Evolutionary conservation across 2,888 invertebrate species (phyloP).

Genomic region (Temnothorax ravouxi): DNA sequence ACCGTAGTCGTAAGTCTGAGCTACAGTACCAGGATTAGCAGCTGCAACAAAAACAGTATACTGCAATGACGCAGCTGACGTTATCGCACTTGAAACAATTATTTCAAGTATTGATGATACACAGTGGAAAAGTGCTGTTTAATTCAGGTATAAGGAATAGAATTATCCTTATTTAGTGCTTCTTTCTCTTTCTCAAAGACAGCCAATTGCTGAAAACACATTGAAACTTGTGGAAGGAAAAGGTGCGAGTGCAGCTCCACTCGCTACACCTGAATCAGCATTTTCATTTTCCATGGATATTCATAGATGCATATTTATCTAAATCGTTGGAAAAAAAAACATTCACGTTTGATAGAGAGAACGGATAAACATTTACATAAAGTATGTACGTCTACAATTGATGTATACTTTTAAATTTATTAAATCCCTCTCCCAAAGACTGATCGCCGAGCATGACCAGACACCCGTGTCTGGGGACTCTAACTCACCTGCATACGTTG

Average conservation of each 20-base stretch:
- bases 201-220: background rate
- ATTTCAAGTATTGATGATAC: background rate
- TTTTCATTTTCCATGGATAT: background rate
- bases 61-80: background rate
- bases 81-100: background rate
- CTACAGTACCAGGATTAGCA: slow-evolving; percentile 87
- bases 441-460: background rate
- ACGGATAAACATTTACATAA: too few species aligned
- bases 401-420: too few species aligned
- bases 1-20: slow-evolving; percentile 90
- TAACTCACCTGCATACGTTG: slow-evolving; percentile 88
- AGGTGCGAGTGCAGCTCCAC: background rate
- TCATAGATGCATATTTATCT: background rate
- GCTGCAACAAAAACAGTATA: slow-evolving; percentile 71
- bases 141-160: background rate
- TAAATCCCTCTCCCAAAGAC: background rate
- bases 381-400: background rate
- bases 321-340: background rate
- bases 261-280: background rate
- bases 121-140: background rate
- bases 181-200: too few species aligned
- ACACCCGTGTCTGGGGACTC: background rate
- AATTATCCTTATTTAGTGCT: too few species aligned
- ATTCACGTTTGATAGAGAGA: background rate
- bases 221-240: background rate